These are phyloP conservation scores for Ceratina japonica DNA, from an alignment of 1,140 invertebrate species.

Conservation along the genomic window DNA sequence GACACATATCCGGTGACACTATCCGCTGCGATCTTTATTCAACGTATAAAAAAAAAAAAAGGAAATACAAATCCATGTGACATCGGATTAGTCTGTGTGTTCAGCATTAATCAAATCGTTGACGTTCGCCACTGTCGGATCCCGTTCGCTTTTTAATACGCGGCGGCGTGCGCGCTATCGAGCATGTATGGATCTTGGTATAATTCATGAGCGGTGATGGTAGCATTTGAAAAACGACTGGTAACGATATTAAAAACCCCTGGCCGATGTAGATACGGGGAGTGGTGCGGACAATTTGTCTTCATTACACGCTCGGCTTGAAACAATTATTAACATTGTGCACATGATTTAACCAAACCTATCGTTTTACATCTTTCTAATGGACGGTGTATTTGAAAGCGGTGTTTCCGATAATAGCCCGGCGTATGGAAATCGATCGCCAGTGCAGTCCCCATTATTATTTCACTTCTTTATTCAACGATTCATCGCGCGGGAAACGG, in stretches of 20 bases:
- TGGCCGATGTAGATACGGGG: neutral
- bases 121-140: neutral
- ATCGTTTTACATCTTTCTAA: too few species aligned
- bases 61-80: neutral
- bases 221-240: neutral
- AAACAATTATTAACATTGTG: neutral
- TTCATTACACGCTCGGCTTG: neutral
- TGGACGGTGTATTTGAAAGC: too few species aligned
- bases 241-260: neutral
- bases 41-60: neutral
- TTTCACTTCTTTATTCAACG: too few species aligned
- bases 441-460: too few species aligned
- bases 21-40: neutral
- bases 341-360: neutral
- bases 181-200: neutral
- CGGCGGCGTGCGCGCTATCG: neutral
- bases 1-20: neutral
- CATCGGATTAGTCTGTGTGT: neutral
- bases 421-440: too few species aligned
- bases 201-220: constrained; percentile 1
- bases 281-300: neutral
- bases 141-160: neutral
- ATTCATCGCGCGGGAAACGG: too few species aligned
- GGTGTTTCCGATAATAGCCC: too few species aligned
- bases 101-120: constrained; percentile 10